Evolutionary conservation across 1,140 invertebrate species (phyloP), one percentile per base, ranked within the genome.

Genomic region (Melanaphis sacchari): DNA sequence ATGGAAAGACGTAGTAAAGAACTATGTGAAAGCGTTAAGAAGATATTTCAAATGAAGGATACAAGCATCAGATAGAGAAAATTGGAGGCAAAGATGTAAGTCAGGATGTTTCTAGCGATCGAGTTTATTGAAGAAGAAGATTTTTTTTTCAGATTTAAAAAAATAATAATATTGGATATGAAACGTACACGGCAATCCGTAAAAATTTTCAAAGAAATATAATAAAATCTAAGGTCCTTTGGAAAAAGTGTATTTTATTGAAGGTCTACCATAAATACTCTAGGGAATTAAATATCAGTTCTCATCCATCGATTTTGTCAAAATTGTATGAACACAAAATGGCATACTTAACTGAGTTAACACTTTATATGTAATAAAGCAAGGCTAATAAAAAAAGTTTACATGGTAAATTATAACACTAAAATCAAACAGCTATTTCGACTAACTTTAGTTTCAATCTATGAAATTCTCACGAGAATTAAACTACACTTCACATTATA

Each of bases 311-410:
- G 38, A 84, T 84, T 84, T 84, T 9, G 3, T 40, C 38, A 84
- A 40, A 84, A 40, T 31, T 24, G 9, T 40, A 15, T 84, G 36
- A 41, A 40, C 38, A 41, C 38, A 85, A 40, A 85, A 40, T 40
- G 38, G 41, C 38, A 26, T 85, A 40, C 41, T 11, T 41, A 40
- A 85, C 26, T 9, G 82, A 85, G 82, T 85, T 85, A 85, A 85
- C 82, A 41, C 38, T 85, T 85, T 85, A 41, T 85, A 15, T 24
- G 38, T 40, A 85, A 85, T 85, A 40, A 40, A 26, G 24, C 24
- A 40, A 84, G 82, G 82, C 38, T 84, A 84, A 84, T 84, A 85
- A 85, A 85, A 85, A 85, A 85, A 85, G 38, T 85, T 85, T 85
- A 26, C 24, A 1, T 26, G 24, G 82, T 85, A 38, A 82, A 82